A percentile compares a stretch with the other conserved stretches of the same genome.
Evolutionary conservation across 2,888 invertebrate genomes (phyloP).

Genomic region (Bellardia pandia): DNA sequence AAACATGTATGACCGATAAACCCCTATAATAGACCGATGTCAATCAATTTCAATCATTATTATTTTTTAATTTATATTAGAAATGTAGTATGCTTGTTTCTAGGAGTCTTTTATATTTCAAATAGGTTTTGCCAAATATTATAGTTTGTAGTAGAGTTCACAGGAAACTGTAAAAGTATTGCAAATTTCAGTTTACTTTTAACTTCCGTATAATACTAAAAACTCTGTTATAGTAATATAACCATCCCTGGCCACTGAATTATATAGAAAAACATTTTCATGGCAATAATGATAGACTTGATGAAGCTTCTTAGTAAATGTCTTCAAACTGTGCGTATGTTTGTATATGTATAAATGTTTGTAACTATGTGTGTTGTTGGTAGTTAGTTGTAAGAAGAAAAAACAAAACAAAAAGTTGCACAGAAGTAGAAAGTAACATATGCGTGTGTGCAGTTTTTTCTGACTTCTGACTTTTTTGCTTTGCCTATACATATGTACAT

Average conservation of each 20-base stretch:
- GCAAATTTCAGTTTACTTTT: no score
- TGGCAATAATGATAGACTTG: conserved; percentile 70
- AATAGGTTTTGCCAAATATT: no score
- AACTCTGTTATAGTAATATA: no score
- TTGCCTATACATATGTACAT: neutral
- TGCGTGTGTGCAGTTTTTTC: conserved; percentile 52
- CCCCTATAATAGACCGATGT: no score
- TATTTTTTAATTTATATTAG: no score
- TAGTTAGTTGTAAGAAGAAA: conserved; percentile 17
- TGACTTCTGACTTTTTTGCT: conserved; percentile 11
- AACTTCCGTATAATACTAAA: no score
- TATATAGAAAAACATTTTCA: conserved; percentile 40
- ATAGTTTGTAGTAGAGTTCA: no score
- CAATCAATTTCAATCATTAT: no score
- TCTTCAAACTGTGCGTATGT: conserved; percentile 15
- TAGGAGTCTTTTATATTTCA: no score
- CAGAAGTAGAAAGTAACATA: conserved; percentile 71
- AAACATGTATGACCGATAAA: no score
- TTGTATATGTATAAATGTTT: neutral
- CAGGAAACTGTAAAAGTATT: no score
- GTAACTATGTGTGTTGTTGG: conserved; percentile 19
- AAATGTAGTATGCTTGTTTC: no score
- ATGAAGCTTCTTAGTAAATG: conserved; percentile 55
- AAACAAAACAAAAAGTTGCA: conserved; percentile 14
- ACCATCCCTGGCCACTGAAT: conserved; percentile 21